Percentiles rank a stretch among this genome's conserved stretches.
Evolutionary conservation across 2,113 vertebrate species (phyloP).

Genomic region (Lethenteron camtschaticum): DNA sequence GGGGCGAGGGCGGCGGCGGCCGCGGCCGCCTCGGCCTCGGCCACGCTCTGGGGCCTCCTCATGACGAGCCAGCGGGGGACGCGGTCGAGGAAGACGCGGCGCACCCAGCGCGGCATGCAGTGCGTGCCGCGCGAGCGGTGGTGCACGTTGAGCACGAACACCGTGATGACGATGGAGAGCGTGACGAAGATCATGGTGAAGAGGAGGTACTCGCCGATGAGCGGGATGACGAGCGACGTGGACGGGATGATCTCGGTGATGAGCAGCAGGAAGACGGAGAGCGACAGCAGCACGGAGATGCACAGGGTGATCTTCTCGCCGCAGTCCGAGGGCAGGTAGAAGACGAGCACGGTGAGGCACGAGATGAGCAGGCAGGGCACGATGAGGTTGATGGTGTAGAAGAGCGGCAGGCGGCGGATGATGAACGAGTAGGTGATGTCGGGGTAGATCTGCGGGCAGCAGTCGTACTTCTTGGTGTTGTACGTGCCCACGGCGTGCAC

Average conservation of each 20-base stretch:
- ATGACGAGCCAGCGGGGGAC: constrained; percentile 58
- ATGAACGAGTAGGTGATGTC: constrained; percentile 81
- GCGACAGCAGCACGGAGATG: constrained; percentile 81
- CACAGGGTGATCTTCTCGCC: constrained; percentile 94
- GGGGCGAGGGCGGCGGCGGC: too few relatives aligned
- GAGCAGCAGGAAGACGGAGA: constrained; percentile 84
- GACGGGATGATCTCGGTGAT: constrained; percentile 95
- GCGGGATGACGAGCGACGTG: constrained; percentile 83
- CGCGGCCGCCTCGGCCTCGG: too few relatives aligned
- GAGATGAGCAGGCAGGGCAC: constrained; percentile 81
- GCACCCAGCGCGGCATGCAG: constrained; percentile 62
- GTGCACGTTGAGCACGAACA: constrained; percentile 89
- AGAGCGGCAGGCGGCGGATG: constrained; percentile 67
- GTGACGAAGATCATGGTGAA: constrained; percentile 99
- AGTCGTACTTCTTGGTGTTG: constrained; percentile 84
- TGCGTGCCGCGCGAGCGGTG: constrained; percentile 74
- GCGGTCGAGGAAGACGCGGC: constrained; percentile 31
- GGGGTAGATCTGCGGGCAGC: constrained; percentile 76
- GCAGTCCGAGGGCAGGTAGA: constrained; percentile 79
- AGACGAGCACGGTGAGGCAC: constrained; percentile 74
- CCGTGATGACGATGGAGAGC: constrained; percentile 75
- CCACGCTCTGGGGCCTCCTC: constrained; percentile 16
- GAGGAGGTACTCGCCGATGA: constrained; percentile 94
- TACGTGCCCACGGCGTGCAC: constrained; percentile 58
- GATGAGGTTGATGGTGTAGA: constrained; percentile 96